Conservation (phyloP, 2,888 invertebrate genomes). For the Danaus chrysippus region DNA sequence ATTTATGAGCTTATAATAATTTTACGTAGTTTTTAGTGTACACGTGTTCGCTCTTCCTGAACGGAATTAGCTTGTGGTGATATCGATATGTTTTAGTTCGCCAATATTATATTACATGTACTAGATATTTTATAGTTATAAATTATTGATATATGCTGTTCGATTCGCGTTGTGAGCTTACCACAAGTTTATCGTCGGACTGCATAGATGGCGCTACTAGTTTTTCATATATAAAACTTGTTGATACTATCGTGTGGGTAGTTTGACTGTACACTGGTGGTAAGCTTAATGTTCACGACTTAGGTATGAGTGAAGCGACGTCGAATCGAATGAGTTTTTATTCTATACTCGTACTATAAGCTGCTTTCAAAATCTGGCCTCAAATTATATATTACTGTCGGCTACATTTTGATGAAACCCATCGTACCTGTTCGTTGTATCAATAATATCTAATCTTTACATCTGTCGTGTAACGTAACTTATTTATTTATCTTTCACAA, state of each 20-base stretch:
- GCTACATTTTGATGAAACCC: slow-evolving; percentile 54
- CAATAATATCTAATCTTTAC: slow-evolving; percentile 43
- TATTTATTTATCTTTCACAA: slow-evolving; percentile 23
- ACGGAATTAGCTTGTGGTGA: slow-evolving; percentile 60
- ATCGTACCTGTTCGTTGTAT: slow-evolving; percentile 71
- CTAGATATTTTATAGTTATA: slow-evolving; percentile 52
- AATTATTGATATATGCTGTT: too few species aligned
- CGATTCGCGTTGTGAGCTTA: too few species aligned
- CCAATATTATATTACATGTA: slow-evolving; percentile 50
- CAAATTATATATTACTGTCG: slow-evolving; percentile 44
- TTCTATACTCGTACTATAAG: slow-evolving; percentile 49
- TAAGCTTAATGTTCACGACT: too few species aligned
- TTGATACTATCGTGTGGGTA: too few species aligned
- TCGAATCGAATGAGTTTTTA: slow-evolving; percentile 37
- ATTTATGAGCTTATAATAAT: slow-evolving; percentile 44
- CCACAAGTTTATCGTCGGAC: too few species aligned
- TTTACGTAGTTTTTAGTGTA: slow-evolving; percentile 45
- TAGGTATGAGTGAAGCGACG: too few species aligned
- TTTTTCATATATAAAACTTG: too few species aligned
- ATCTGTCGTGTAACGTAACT: slow-evolving; percentile 22
- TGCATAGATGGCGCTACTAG: too few species aligned
- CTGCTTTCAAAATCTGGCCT: slow-evolving; percentile 59
- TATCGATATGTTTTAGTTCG: slow-evolving; percentile 56
- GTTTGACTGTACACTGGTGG: too few species aligned
- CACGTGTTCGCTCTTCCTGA: slow-evolving; percentile 54